Evolutionary conservation across 2,888 invertebrate genomes (phyloP).

Genomic region (Muschampia plurimacula): DNA sequence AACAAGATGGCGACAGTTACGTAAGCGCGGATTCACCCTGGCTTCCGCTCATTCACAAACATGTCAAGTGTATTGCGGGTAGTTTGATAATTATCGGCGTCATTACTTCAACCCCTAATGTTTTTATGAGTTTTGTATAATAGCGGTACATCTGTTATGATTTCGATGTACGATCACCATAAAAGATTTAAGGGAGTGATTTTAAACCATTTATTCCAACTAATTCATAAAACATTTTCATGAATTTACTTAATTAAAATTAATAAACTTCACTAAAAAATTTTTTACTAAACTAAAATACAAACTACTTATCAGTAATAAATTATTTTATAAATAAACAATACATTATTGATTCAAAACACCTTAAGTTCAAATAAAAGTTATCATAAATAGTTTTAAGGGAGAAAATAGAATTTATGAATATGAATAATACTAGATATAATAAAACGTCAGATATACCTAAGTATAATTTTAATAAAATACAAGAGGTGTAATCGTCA

Average conservation of each 20-base stretch:
- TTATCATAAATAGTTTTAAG: too few species aligned
- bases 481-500: too few species aligned
- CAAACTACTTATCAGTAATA: too few species aligned
- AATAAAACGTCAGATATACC: too few species aligned
- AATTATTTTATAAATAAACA: too few species aligned
- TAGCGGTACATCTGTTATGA: slow-evolving; percentile 74
- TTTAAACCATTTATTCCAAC: neutral
- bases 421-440: too few species aligned
- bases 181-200: slow-evolving; percentile 19
- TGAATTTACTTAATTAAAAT: neutral
- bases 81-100: slow-evolving; percentile 76
- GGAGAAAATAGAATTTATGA: too few species aligned
- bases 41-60: slow-evolving; percentile 76
- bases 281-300: too few species aligned
- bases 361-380: too few species aligned
- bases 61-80: slow-evolving; percentile 80
- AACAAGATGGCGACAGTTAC: slow-evolving; percentile 82
- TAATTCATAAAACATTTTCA: neutral
- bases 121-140: slow-evolving; percentile 62
- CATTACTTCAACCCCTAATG: slow-evolving; percentile 65
- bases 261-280: too few species aligned
- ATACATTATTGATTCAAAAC: too few species aligned
- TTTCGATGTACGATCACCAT: slow-evolving; percentile 45
- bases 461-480: too few species aligned
- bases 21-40: slow-evolving; percentile 82